Evolutionary conservation across 2,888 invertebrate species (phyloP), one percentile per base, ranked within the genome.

Genomic region (Oxycera nigricornis): DNA sequence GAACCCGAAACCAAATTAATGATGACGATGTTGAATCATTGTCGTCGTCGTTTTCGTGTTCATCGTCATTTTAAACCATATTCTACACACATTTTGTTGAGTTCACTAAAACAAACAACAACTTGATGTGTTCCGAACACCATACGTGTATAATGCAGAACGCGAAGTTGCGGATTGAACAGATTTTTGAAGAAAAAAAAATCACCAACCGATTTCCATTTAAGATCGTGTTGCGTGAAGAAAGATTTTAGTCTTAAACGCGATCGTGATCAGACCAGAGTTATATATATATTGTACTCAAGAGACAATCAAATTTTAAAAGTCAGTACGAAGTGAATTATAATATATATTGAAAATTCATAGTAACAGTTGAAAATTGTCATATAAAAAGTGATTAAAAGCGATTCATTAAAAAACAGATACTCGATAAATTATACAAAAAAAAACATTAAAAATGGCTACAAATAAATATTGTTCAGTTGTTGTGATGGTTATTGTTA

Each of bases 201-300:
- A 65, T 24, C n/a, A 2, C 26, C 1, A 41, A n/a, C 65, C 20
- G 65, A 39, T 65, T 65, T 52, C 52, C 52, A 70, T 70, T 70
- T 70, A 70, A 70, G 70, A 46, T 55, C 52, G 70, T 31, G 70
- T 28, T 7, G 52, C 1, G 24, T 31, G 52, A 55, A 72, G 72
- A 75, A 74, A 72, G 72, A 68, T 74, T 76, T 77, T 76, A 78
- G 78, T 78, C 73, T 75, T 65, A 77, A 77, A 75, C 75, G 74
- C 74, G 70, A 55, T 70, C 70, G 70, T 70, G 68, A 52, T 59
- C 74, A 72, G 70, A 55, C 55, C 55, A 70, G 24, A 55, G n/a
- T n/a, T n/a, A n/a, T n/a, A n/a, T 46, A 14, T 14, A n/a, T 46
- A 46, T 3, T 14, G 14, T n/a, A 46, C 11, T n/a, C 11, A 46